Evolutionary conservation across 2,797 vertebrate species (phyloP), one percentile per base, ranked within the genome.

Genomic region (Liasis olivaceus): DNA sequence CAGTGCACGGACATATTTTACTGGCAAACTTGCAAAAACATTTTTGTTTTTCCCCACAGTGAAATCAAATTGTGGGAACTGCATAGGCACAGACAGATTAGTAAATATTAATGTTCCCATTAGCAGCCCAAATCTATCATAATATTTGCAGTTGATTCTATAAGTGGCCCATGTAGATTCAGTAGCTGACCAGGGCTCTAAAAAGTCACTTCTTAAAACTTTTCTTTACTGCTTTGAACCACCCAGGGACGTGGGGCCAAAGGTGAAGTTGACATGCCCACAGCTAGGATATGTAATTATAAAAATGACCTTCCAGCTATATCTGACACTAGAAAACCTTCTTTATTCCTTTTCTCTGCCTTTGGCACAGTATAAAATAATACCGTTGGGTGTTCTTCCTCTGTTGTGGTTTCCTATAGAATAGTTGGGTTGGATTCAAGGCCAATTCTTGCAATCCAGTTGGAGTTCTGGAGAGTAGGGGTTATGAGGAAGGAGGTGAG

Each of bases 321-420:
- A 63, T 92, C 87, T 28, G 28, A 47, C 12, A 36, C 59, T 17
- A 42, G n/a, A 84, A 14, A 31, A 84, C 56, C 24, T 47, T 42
- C 69, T 54, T 62, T 84, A 5, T 85, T 42, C 59, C 26, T 58
- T 59, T 87, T 17, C 20, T 63, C 87, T 89, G 72, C 91, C 91
- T 84, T 89, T 92, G 91, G 87, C 87, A 85, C 17, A 56, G 6
- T 20, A 63, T 62, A 89, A 63, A 89, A 54, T 54, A 62, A 84
- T 56, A 88, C n/a, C 7, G 6, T 88, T 54, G 59, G 56, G 64
- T 88, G 63, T 20, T 59, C 26, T 13, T 63, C 26, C 69, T 92
- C 22, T 64, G 59, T 92, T 92, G 91, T 92, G 91, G 87, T 92
- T 89, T 89, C 36, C 17, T 36, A 56, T 7, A 9, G 59, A 85